Evolutionary conservation across 2,113 vertebrate genomes (phyloP).

Genomic region (Willisornis vidua): DNA sequence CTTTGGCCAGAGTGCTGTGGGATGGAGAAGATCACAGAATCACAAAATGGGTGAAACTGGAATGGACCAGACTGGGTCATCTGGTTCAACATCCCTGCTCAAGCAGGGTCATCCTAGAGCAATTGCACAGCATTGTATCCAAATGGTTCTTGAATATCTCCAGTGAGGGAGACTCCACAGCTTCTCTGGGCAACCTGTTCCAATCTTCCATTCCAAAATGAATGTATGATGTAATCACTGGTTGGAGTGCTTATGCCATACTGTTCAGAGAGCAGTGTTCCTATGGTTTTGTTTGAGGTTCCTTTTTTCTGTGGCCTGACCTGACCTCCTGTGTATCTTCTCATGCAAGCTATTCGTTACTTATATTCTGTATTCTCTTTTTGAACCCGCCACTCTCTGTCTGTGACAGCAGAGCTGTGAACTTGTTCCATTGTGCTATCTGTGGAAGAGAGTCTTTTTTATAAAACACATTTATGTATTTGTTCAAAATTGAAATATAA

Average conservation of each 20-base stretch:
- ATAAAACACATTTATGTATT: not conserved
- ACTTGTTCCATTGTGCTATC: not conserved
- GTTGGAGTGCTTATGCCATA: not conserved
- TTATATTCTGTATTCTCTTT: not conserved
- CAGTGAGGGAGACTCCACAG: not conserved
- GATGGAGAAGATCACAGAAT: not conserved
- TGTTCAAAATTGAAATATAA: not conserved
- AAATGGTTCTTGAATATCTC: not conserved
- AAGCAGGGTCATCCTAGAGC: not conserved
- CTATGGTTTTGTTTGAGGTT: not conserved
- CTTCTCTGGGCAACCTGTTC: not conserved
- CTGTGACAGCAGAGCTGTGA: not conserved
- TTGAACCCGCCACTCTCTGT: not conserved
- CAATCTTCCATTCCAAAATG: not conserved
- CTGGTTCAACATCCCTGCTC: not conserved
- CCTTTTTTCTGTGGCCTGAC: not conserved
- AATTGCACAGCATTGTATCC: not conserved
- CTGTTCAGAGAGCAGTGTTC: not conserved
- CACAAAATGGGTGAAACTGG: not conserved
- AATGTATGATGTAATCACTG: accelerated
- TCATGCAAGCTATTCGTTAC: not conserved
- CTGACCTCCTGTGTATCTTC: not conserved
- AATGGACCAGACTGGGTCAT: not conserved
- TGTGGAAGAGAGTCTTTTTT: not conserved
- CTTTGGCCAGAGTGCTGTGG: not conserved